A percentile compares a stretch with the other conserved stretches of the same genome.
Conservation (phyloP, 2,888 invertebrate genomes). For the Catocala fraxini region DNA sequence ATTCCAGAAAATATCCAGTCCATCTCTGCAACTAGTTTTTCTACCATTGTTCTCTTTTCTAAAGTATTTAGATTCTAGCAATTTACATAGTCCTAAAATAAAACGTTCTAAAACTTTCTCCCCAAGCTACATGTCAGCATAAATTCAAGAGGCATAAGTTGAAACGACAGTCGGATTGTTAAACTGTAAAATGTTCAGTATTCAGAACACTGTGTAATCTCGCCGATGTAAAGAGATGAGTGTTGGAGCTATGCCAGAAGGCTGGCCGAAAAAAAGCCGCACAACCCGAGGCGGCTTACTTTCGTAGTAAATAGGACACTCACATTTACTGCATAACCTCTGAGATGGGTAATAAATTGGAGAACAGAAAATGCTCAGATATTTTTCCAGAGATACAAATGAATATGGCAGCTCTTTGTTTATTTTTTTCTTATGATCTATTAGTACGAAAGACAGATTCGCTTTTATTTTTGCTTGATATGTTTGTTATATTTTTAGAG, state of each 20-base stretch:
- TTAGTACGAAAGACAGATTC: no score
- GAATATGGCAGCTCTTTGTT: no score
- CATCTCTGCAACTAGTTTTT: no score
- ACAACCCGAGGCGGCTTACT: slow-evolving; percentile 23
- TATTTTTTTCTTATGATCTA: no score
- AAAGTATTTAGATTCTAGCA: no score
- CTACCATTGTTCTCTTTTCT: no score
- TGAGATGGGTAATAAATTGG: slow-evolving; percentile 20
- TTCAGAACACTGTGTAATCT: slow-evolving; percentile 40
- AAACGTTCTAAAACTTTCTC: no score
- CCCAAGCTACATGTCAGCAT: not conserved
- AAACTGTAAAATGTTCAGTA: slow-evolving; percentile 44
- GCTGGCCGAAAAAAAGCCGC: slow-evolving; percentile 41
- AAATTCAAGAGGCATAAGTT: slow-evolving; percentile 17
- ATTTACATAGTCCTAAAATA: not conserved
- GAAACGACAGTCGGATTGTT: slow-evolving; percentile 36
- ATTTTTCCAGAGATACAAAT: not conserved
- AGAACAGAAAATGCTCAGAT: not conserved
- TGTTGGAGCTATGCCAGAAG: slow-evolving; percentile 53
- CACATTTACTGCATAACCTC: slow-evolving; percentile 21
- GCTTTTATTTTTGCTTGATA: no score
- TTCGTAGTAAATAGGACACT: slow-evolving; percentile 25
- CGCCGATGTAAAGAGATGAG: slow-evolving; percentile 50
- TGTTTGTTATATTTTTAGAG: no score
- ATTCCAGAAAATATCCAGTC: no score